Base-by-base conservation (phyloP, 2,797 vertebrate species). In the Spinus pinus region DNA sequence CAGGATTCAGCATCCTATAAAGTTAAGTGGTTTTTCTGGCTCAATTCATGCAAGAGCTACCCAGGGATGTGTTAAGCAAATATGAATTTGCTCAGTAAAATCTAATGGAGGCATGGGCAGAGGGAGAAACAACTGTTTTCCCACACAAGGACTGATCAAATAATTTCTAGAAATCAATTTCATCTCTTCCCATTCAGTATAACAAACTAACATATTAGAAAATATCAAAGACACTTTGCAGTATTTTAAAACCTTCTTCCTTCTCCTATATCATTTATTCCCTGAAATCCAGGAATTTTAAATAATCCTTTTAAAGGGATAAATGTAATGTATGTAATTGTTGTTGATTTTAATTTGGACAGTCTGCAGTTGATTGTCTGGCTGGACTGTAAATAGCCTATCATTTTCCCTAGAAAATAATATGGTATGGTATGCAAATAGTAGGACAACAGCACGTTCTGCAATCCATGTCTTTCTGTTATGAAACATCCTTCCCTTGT, bases 1-100 rank as follows among this genome's bases (percentile, higher is more conserved):
- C 42, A n/a, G 31, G 53, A 93, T 91, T 95, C 93, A 94, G 77
- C 81, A 88, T 93, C 82, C 79, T 93, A 69, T 92, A 95, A 96
- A 95, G 88, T 84, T 89, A 96, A 95, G 87, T 92, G 94, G 83
- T 93, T 97, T 94, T 94, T 90, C 91, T 95, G 83, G 42, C 87
- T 95, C 86, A 61, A 70, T 80, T 94, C 51, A 79, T 91, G 77
- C 41, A 90, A 93, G 41, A 91, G 6, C 70, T 81, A 90, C 80
- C 49, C 56, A 85, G 88, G 58, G 72, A 84, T 88, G 70, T 3
- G 47, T 92, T 95, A 93, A 91, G 77, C 64, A 96, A 97, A 95
- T 88, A 93, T 0, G 9, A 85, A 79, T 92, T 89, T 90, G 30
- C 66, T 65, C 75, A 73, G 81, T 86, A 92, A 95, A 93, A 95